phyloP scores from a whole-genome alignment of 2,888 invertebrate species.

The Andricus curvator region DNA sequence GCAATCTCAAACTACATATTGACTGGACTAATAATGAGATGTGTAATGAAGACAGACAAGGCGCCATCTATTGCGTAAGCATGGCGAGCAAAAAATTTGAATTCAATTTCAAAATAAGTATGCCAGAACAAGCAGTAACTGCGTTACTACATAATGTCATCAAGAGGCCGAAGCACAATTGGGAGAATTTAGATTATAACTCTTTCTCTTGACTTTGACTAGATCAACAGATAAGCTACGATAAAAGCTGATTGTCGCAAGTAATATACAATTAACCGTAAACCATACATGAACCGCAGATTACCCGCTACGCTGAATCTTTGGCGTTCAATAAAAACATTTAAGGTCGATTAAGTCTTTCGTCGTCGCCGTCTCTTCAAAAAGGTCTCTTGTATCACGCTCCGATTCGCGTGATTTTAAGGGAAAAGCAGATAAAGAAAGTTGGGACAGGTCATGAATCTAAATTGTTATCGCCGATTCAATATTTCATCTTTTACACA shows the following conservation, averaged over 20 bases:
- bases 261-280: neutral
- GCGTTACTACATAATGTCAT: no score
- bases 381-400: conserved; percentile 44
- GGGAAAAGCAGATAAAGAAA: neutral
- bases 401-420: conserved; percentile 44
- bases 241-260: neutral
- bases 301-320: conserved; percentile 14
- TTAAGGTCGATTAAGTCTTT: conserved; percentile 35
- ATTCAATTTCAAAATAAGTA: no score
- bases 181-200: neutral
- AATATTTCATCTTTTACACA: no score
- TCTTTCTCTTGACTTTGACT: neutral
- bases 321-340: conserved; percentile 28
- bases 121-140: no score
- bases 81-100: no score
- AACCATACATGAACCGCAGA: conserved; percentile 9
- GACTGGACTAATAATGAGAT: no score
- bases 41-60: no score
- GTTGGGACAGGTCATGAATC: no score
- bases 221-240: neutral
- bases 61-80: no score
- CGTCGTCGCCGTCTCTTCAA: conserved; percentile 32
- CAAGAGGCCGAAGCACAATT: no score
- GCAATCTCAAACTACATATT: no score
- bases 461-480: no score